A percentile compares a stretch with the other conserved stretches of the same genome.
Evolutionary conservation across 2,888 invertebrate species (phyloP).

Genomic region (Carpatolechia fugitivella): DNA sequence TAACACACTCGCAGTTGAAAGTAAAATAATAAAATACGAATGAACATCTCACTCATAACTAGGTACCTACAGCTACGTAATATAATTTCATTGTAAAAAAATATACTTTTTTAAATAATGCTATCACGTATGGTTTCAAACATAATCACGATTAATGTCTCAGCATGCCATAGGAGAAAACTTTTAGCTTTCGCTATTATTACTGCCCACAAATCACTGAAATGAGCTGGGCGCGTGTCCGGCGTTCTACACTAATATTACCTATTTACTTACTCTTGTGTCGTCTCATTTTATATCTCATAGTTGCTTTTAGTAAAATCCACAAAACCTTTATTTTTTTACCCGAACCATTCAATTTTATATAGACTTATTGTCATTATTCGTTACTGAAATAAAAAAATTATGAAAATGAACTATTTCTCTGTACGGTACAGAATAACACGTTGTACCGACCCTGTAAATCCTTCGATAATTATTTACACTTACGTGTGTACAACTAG

Average conservation of each 20-base stretch:
- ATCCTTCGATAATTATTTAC: constrained; percentile 53
- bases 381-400: not conserved
- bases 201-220: not conserved
- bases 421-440: not conserved
- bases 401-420: not conserved
- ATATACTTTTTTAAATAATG: too few species aligned
- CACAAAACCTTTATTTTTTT: too few species aligned
- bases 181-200: not conserved
- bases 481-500: constrained; percentile 36
- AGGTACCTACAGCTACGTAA: too few species aligned
- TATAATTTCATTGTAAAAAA: too few species aligned
- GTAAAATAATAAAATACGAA: too few species aligned
- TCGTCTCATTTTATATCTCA: too few species aligned
- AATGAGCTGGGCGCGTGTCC: not conserved
- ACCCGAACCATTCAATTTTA: too few species aligned
- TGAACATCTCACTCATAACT: too few species aligned
- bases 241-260: not conserved
- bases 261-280: not conserved
- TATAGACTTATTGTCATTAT: too few species aligned
- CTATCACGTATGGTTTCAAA: too few species aligned
- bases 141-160: not conserved
- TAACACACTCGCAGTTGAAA: too few species aligned
- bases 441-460: constrained; percentile 37
- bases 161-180: not conserved
- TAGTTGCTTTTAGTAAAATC: too few species aligned